A percentile compares a stretch with the other conserved stretches of the same genome.
Conservation (phyloP, 2,113 vertebrate species). For the Bos javanicus region DNA sequence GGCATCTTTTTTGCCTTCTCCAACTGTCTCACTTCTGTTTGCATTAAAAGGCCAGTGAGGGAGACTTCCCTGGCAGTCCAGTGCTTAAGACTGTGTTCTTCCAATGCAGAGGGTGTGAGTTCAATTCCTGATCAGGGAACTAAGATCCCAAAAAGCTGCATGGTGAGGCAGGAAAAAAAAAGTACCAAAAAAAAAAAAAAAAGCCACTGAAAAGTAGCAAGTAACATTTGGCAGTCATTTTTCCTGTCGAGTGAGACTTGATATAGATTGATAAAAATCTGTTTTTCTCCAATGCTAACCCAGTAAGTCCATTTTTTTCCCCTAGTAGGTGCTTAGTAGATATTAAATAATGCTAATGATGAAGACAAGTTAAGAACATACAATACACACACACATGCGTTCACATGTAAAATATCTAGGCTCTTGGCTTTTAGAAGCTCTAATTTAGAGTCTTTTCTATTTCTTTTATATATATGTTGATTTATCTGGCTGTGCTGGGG, state of each 20-base stretch:
- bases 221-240: not conserved
- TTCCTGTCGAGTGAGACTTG: not conserved
- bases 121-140: not conserved
- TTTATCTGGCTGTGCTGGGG: not conserved
- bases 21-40: not conserved
- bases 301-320: not conserved
- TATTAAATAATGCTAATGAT: constrained; percentile 4
- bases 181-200: not conserved
- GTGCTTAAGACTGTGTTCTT: not conserved
- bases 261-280: not conserved
- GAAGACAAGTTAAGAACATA: constrained; percentile 18
- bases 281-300: constrained; percentile 1
- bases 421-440: not conserved
- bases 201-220: not conserved
- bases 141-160: not conserved
- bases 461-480: not conserved
- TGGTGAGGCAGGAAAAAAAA: not conserved
- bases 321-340: constrained; percentile 16
- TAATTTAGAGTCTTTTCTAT: constrained; percentile 1
- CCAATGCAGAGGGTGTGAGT: not conserved
- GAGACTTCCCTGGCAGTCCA: not conserved
- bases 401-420: not conserved
- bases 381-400: not conserved
- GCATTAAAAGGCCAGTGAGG: not conserved
- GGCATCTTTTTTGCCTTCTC: not conserved